Base-by-base conservation (phyloP, 2,888 invertebrate genomes). In the Pammene aurita region DNA sequence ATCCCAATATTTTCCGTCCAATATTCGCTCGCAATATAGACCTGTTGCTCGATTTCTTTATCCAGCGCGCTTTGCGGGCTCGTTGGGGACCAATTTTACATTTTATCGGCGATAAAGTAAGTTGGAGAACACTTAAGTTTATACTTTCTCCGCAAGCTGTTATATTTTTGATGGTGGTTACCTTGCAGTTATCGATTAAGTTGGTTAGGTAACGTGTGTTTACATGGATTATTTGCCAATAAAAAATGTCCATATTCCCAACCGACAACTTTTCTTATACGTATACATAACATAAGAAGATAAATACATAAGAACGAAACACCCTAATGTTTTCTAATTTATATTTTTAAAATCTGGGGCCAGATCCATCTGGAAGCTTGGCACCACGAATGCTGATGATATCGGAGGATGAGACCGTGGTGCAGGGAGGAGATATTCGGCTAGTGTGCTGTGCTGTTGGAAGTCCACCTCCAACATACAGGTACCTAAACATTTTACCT, bases 301-400 rank as follows among this genome's bases (percentile, higher is more conserved):
- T 38, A 9, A 9, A 38, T 9, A 38, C 7, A 38, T 0, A 38
- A 38, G 7, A 38, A 38, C 9, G 4, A 38, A 38, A 38, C 38
- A 38, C 26, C 26, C 4, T 26, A 26, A 26, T 26, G 26, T 38
- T 38, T 38, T 38, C 13, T 56, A 10, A 9, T 41, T 56, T 16
- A 11, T 38, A 9, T n/a, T n/a, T 18, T 26, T 10, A 1, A 7
- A 26, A 7, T 35, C 67, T 34, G 65, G 44, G 63, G 44, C 2
- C 74, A 92, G 93, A 89, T 74, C 75, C 89, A 0, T 82, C 91
- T 26, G 93, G 93, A 58, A 94, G 94, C 71, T 89, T 94, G 90
- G 94, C 96, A 5, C 96, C 96, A 0, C 92, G 95, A 76, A 94
- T 95, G 85, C 93, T 96, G 79, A 94, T 95, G 56, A 94, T 95